Base-by-base conservation (phyloP, 2,113 vertebrate species). In the Salminus brasiliensis region DNA sequence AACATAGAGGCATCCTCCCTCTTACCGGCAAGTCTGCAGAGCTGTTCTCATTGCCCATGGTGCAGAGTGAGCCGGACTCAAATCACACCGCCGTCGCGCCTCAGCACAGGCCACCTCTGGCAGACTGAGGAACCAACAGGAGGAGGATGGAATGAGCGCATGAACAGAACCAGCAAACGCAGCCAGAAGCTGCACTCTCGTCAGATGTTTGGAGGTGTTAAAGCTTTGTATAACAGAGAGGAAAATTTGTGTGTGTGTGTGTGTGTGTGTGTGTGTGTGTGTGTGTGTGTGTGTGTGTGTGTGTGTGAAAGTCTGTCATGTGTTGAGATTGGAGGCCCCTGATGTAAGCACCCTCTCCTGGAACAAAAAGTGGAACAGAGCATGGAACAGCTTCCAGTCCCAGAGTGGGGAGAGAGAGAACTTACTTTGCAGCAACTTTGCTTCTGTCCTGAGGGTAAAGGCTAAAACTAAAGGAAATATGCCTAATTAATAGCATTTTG, bases 1-100 rank as follows among this genome's bases (percentile, higher is more conserved):
- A 59, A 65, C 71, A n/a, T 29, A 86, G 68, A 45, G 81, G 25
- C 55, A 66, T 65, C 67, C 23, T 32, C 11, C 13, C 47, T 60
- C 93, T 94, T 94, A 94, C 93, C 93, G 83, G 85, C 13, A 69
- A 79, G 59, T 87, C 88, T 30, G 85, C 41, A 2, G 92, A 84
- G 90, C 92, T 93, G 92, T 29, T 93, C 84, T 93, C 92, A 85
- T 94, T 94, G 78, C 93, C 93, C 93, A 94, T 94, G 86, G 78
- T 81, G 87, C 81, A 30, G 36, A 83, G 68, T 49, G 81, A 83
- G 81, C 71, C 83, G 85, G 71, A n/a, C 71, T 81, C 74, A 82
- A 67, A 78, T 69, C 77, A 89, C 74, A 89, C 83, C 73, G 75
- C 53, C 81, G 81, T 76, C 55, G 83, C 18, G 60, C 59, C 78